phyloP scores from a whole-genome alignment of 2,113 vertebrate genomes.

The human (Homo sapiens) region GRCh38 chr2:66492501-66493000 shows the following conservation, averaged over 20 bases:
- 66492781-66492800: neutral
- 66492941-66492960: neutral
- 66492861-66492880: neutral
- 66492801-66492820: neutral
- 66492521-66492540: neutral
- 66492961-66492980: neutral
- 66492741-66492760: neutral
- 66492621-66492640: neutral
- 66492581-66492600: neutral
- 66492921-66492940: neutral
- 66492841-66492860: neutral
- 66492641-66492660: neutral
- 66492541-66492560: neutral
- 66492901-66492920: neutral
- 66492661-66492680: neutral
- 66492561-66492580: neutral
- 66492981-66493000: neutral
- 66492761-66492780: neutral
- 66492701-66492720: neutral
- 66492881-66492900: neutral
- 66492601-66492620: neutral
- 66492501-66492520: constrained; percentile 3
- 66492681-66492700: neutral
- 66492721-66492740: neutral
- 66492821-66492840: neutral